Conservation (phyloP, 2,888 invertebrate genomes). For the Mactromeris polynyma region DNA sequence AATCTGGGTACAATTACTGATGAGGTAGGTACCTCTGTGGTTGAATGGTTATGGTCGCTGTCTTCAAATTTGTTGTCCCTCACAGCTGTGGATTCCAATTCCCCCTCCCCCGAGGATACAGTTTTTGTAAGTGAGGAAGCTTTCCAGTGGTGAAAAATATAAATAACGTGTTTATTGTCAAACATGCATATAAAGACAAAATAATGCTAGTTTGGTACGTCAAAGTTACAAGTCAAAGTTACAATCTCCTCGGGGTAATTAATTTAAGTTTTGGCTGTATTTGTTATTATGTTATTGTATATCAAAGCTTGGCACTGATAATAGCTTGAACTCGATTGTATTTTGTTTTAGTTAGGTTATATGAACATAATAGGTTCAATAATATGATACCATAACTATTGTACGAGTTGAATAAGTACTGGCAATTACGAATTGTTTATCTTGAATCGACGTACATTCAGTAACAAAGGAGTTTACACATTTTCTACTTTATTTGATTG, state of each 20-base stretch:
- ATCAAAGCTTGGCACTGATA: slow-evolving; percentile 2
- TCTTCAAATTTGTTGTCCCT: no score
- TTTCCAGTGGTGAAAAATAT: no score
- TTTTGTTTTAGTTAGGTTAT: slow-evolving; percentile 19
- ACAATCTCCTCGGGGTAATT: background rate
- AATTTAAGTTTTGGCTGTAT: slow-evolving; percentile 1
- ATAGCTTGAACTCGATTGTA: slow-evolving; percentile 19
- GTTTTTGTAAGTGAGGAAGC: no score
- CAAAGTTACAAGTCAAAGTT: no score
- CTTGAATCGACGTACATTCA: slow-evolving; percentile 21
- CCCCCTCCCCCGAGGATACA: no score
- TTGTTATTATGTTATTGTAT: slow-evolving; percentile 7
- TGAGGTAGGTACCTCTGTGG: no score
- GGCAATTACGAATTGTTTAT: slow-evolving; percentile 42
- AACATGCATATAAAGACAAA: no score
- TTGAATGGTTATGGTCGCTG: no score
- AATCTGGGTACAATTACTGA: no score
- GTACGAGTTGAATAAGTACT: slow-evolving; percentile 17
- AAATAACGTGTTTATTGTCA: no score
- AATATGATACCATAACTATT: slow-evolving; percentile 34
- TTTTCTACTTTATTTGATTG: background rate
- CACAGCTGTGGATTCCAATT: no score
- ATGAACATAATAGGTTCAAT: slow-evolving; percentile 17
- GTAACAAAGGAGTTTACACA: slow-evolving; percentile 12
- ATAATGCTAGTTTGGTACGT: no score